These are phyloP conservation scores for Zaprionus nigranus DNA, from an alignment of 1,140 invertebrate species.

Conservation along the genomic window DNA sequence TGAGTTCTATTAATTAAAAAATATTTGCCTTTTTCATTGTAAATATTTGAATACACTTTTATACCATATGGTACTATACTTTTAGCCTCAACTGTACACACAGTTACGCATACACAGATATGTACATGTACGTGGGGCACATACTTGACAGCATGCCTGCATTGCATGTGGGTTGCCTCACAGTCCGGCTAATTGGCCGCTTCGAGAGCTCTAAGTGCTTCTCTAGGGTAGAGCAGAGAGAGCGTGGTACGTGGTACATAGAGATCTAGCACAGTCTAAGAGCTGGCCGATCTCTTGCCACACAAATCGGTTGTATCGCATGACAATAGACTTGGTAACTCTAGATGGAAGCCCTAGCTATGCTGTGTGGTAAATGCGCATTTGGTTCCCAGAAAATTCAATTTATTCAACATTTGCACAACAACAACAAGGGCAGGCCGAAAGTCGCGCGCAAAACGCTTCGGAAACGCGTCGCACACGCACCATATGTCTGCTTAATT, in stretches of 20 bases:
- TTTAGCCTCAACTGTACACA: neutral
- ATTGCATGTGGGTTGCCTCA: conserved; percentile 30
- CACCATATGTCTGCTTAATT: conserved; percentile 45
- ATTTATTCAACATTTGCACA: conserved; percentile 42
- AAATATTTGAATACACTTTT: neutral
- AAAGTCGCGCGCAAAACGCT: conserved; percentile 52
- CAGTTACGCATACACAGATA: neutral
- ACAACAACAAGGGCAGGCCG: neutral
- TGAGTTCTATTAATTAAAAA: no score
- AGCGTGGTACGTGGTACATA: neutral
- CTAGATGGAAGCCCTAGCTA: conserved; percentile 52
- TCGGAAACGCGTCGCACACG: conserved; percentile 33
- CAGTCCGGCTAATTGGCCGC: conserved; percentile 41
- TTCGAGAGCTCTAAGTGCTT: conserved; percentile 41
- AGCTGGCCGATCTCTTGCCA: conserved; percentile 20
- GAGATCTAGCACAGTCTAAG: conserved; percentile 17
- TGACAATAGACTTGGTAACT: conserved; percentile 36
- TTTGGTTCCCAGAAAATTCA: conserved; percentile 26
- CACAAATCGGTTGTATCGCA: conserved; percentile 18
- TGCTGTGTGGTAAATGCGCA: conserved; percentile 38
- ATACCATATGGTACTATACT: neutral
- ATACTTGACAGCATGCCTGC: conserved; percentile 23
- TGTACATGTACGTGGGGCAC: conserved; percentile 15
- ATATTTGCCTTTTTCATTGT: no score
- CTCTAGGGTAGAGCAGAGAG: neutral